Evolutionary conservation across 2,113 vertebrate species (phyloP).

Genomic region (Numenius arquata): DNA sequence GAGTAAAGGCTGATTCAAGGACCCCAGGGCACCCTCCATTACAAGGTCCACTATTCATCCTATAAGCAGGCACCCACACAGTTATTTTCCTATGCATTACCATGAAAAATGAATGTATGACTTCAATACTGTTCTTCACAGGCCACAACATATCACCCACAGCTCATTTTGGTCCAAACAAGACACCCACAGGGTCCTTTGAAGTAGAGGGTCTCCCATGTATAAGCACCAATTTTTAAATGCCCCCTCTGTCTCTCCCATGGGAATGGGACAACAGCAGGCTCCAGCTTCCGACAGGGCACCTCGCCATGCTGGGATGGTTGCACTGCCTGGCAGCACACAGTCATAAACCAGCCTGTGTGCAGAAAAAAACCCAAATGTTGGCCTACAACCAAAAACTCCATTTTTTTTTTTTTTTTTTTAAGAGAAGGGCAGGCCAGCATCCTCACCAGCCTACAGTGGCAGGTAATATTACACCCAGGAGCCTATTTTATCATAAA

Average conservation of each 20-base stretch:
- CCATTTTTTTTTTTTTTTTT: background rate
- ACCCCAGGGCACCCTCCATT: background rate
- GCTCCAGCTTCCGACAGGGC: background rate
- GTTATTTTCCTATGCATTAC: background rate
- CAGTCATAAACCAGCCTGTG: background rate
- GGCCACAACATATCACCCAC: background rate
- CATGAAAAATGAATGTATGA: background rate
- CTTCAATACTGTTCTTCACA: background rate
- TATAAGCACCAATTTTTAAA: constrained; percentile 21
- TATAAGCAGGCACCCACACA: background rate
- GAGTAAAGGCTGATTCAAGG: background rate
- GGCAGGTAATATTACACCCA: background rate
- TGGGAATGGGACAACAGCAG: background rate
- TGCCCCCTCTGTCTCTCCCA: background rate
- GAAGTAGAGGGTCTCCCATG: background rate
- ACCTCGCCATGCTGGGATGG: background rate
- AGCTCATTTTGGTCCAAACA: constrained; percentile 14
- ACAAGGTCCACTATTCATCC: background rate
- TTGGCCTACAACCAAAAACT: background rate
- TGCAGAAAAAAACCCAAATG: background rate
- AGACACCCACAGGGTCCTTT: background rate
- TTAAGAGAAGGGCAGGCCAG: background rate
- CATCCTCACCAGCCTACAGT: background rate
- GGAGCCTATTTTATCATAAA: background rate
- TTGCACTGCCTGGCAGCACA: background rate